Evolutionary conservation across 2,797 vertebrate species (phyloP), one percentile per base, ranked within the genome.

Genomic region (Lithobates pipiens): DNA sequence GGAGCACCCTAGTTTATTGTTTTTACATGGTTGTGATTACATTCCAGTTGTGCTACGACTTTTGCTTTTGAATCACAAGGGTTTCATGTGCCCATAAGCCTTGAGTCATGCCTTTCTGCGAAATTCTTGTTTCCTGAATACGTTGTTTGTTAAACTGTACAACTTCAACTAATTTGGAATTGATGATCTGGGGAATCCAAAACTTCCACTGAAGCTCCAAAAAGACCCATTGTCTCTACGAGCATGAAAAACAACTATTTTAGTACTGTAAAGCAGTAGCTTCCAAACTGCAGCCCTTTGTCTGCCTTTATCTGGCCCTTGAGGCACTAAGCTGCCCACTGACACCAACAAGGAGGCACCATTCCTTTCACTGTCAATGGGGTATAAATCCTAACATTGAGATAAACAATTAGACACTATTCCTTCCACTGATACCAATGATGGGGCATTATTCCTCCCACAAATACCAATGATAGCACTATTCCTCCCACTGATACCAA

Each of bases 131-230:
- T 36, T 44, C 10, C 46, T 87, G 76, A 83, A 87, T 87, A 57
- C 21, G n/a, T 42, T 21, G 27, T n/a, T 78, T 86, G 85, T 86
- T 79, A 34, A 69, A 57, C 25, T 3, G 39, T 15, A 34, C 15
- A 32, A 65, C 25, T 65, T 83, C 61, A 42, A 67, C 80, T 83
- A 79, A 83, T 86, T 68, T 69, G n/a, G 44, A 83, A 86, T 54
- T 67, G 32, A 83, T 79, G 69, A 83, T 79, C 44, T 69, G 57
- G 68, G 85, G 85, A 79, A 86, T 86, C 75, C 16, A 79, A 82
- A 76, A 63, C 65, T 63, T 46, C 65, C 27, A 34, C 42, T 25
- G n/a, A 15, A 68, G 10, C 71, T 78, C 63, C 32, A 76, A 76
- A 76, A 76, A 77, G 50, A 27, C 68, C 54, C 54, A 42, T 82